Conservation (phyloP, 2,113 vertebrate genomes). For the Oryctolagus cuniculus region mOryCun1.1 NC_091432.1:54266501-54267000, state of each 20-base stretch:
- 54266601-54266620: slow-evolving; percentile 86
- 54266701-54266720: slow-evolving; percentile 4
- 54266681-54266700: slow-evolving; percentile 48
- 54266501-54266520: slow-evolving; percentile 97
- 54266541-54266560: slow-evolving; percentile 98
- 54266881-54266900: neutral
- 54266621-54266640: slow-evolving; percentile 46
- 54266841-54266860: slow-evolving; percentile 8
- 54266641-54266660: slow-evolving; percentile 3
- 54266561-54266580: slow-evolving; percentile 97
- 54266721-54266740: neutral
- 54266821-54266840: slow-evolving; percentile 1
- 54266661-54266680: neutral
- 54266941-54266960: neutral
- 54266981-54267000: neutral
- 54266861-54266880: neutral
- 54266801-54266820: slow-evolving; percentile 27
- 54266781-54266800: slow-evolving; percentile 40
- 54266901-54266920: slow-evolving; percentile 42
- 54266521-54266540: slow-evolving; percentile 99
- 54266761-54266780: neutral
- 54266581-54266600: slow-evolving; percentile 95
- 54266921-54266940: neutral
- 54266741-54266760: neutral
- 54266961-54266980: slow-evolving; percentile 32